Evolutionary conservation across 2,113 vertebrate genomes (phyloP), one percentile per base, ranked within the genome.

Genomic region (Cygnus atratus): DNA sequence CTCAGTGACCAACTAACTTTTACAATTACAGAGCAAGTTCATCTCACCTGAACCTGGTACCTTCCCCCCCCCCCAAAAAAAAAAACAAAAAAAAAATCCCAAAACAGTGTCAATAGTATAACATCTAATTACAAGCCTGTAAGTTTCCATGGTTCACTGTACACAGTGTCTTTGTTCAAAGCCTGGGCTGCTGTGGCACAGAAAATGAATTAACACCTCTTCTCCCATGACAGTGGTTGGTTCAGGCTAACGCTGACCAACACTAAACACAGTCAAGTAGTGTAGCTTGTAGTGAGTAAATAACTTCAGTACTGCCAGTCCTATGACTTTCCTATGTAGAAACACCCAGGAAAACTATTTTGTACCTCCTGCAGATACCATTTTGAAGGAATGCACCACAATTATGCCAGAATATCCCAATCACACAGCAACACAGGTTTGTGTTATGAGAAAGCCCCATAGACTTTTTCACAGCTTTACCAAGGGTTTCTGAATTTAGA

Each of bases 311-410:
- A 29, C 82, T 95, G 70, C 85, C 87, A 97, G 67, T 52, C 82
- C 88, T 94, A 57, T 75, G 93, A 93, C 78, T 91, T 95, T 48
- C 65, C 83, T 58, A 21, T 83, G 87, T 5, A 96, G 52, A 71
- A 97, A 87, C 88, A 96, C 63, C 82, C 94, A 82, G 94, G 48
- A 96, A 97, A 98, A 96, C 88, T 96, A 55, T 88, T 96, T 90
- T 76, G 68, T 91, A 88, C 65, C 84, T 96, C 93, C 83, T 95
- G 79, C 79, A 83, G 96, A 88, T 31, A 87, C 81, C 91, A 91
- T 96, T 97, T 95, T 94, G 93, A 95, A 96, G 61, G 93, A 76
- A 90, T 41, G 57, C 68, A 75, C 94, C 93, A 84, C 91, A 96
- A 91, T 61, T 95, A n/a, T 77, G 82, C 91, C 95, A 97, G 96